Conservation (phyloP, 2,113 vertebrate species). For the Thinocorus orbignyianus region DNA sequence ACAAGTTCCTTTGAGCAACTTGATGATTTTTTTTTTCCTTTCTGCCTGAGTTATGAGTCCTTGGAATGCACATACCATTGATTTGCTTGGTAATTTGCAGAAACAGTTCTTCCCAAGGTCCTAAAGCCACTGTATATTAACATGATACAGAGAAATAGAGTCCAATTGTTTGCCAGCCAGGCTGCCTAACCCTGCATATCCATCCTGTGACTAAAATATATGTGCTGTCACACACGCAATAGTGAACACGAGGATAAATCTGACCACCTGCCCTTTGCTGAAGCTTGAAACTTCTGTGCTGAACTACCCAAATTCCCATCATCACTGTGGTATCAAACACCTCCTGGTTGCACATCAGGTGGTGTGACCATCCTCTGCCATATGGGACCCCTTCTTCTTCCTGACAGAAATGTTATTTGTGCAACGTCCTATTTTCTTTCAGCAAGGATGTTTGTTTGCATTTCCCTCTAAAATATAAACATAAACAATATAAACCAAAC, state of each 20-base stretch:
- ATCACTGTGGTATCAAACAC: not conserved
- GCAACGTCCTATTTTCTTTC: not conserved
- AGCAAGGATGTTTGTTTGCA: not conserved
- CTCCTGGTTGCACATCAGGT: not conserved
- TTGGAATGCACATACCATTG: constrained; percentile 40
- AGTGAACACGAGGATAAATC: not conserved
- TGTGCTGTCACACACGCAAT: not conserved
- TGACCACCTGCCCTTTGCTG: accelerated
- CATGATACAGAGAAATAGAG: not conserved
- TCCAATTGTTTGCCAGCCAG: not conserved
- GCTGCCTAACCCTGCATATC: not conserved
- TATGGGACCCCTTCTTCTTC: not conserved
- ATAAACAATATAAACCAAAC: not conserved
- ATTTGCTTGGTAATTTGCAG: not conserved
- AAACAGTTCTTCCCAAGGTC: constrained; percentile 5
- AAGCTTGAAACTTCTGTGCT: not conserved
- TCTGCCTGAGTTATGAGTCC: constrained; percentile 26
- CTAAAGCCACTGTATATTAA: not conserved
- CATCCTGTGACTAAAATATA: accelerated
- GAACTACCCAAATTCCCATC: not conserved
- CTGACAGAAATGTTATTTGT: not conserved
- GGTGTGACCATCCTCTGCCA: not conserved
- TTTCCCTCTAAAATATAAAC: not conserved
- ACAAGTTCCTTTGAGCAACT: constrained; percentile 39
- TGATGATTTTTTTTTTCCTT: not conserved